Percentiles rank a stretch among this genome's conserved stretches.
Evolutionary conservation across 2,797 vertebrate genomes (phyloP).

Genomic region (Buceros bicornis): DNA sequence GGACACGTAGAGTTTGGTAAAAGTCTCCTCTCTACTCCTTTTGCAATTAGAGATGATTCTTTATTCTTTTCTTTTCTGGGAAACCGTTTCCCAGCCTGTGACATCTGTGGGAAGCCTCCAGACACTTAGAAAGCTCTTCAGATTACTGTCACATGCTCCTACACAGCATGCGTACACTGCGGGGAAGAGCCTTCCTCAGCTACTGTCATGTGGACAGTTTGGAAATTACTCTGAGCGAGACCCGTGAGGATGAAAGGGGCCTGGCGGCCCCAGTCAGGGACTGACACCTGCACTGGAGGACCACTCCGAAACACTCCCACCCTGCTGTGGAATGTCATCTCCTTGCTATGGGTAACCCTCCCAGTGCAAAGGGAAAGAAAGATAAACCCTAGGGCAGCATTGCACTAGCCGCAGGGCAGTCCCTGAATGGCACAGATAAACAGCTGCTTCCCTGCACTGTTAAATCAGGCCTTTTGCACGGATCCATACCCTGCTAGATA

Average conservation of each 20-base stretch:
- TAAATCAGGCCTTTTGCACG: neutral
- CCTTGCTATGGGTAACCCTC: neutral
- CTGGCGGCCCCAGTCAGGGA: fast-evolving
- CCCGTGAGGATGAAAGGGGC: neutral
- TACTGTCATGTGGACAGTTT: neutral
- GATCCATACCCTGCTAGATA: neutral
- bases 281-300: neutral
- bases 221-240: neutral
- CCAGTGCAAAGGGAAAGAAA: neutral
- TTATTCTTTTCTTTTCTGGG: neutral
- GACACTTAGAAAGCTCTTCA: neutral
- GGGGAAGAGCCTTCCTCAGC: neutral
- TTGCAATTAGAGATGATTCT: neutral
- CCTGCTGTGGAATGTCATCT: neutral
- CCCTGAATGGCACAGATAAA: neutral
- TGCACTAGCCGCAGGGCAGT: neutral
- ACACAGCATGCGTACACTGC: fast-evolving
- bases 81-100: neutral
- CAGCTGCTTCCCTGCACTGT: neutral
- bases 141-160: neutral
- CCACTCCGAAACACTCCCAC: neutral
- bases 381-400: neutral
- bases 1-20: neutral
- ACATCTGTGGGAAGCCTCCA: neutral
- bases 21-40: neutral